These are phyloP conservation scores for Podarcis raffonei DNA, from an alignment of 2,113 vertebrate species.

Conservation along the genomic window DNA sequence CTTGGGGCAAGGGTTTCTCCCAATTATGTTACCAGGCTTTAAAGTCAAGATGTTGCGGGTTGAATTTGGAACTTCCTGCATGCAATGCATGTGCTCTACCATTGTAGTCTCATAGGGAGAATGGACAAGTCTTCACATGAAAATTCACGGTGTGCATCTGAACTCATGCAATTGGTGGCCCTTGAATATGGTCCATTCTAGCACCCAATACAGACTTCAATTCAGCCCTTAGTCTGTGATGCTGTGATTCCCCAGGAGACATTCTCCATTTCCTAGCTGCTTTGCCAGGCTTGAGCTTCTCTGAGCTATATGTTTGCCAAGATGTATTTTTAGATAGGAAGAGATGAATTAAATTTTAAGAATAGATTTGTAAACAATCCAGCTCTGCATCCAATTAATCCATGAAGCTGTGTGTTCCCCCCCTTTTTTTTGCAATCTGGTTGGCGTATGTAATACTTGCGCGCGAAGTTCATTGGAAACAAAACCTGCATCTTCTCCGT, in stretches of 20 bases:
- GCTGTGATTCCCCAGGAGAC: background rate
- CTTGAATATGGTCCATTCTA: background rate
- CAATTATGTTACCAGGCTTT: background rate
- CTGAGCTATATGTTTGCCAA: background rate
- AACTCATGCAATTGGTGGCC: background rate
- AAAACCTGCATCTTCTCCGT: background rate
- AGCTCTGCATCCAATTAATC: background rate
- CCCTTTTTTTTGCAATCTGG: slow-evolving; percentile 18
- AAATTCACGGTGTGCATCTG: background rate
- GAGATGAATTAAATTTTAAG: background rate
- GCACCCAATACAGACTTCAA: background rate
- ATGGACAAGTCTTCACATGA: background rate
- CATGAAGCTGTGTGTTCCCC: background rate
- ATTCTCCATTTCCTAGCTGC: background rate
- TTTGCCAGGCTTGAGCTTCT: background rate
- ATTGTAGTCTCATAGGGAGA: background rate
- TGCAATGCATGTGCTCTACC: background rate
- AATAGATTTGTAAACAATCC: background rate
- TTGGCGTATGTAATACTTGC: background rate
- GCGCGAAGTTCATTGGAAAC: background rate
- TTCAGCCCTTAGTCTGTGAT: background rate
- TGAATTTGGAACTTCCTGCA: background rate
- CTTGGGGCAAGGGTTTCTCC: background rate
- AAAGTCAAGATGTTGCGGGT: background rate
- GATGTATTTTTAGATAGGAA: background rate